Evolutionary conservation across 2,113 vertebrate genomes (phyloP).

Genomic region (Limanda limanda): DNA sequence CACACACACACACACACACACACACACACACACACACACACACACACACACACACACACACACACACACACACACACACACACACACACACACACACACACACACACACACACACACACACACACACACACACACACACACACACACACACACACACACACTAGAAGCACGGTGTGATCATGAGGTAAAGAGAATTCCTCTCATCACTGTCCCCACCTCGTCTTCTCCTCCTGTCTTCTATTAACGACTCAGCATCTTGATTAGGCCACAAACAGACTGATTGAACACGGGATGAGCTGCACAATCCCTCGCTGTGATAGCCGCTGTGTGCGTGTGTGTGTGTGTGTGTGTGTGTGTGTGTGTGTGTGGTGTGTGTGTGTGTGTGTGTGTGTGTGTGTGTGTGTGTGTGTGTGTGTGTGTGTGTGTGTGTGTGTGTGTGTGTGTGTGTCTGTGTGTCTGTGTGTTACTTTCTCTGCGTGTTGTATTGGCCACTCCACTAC

Average conservation of each 20-base stretch:
- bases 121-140: conserved; percentile 5
- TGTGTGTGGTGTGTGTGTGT: conserved; percentile 2
- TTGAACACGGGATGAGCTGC: conserved; percentile 46
- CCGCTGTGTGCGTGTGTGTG: not conserved
- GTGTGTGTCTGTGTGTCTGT: not conserved
- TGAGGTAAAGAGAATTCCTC: conserved; percentile 33
- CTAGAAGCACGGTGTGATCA: not conserved
- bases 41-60: not conserved
- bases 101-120: conserved; percentile 4
- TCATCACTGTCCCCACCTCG: conserved; percentile 26
- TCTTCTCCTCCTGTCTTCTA: conserved; percentile 16
- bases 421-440: not conserved
- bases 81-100: conserved; percentile 1
- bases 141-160: conserved; percentile 2
- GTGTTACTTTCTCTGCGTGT: not conserved
- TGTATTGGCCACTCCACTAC: conserved; percentile 29
- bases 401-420: not conserved
- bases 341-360: conserved; percentile 9
- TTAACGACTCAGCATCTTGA: conserved; percentile 45
- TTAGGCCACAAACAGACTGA: conserved; percentile 56
- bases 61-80: conserved; percentile 1
- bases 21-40: conserved; percentile 2
- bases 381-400: conserved; percentile 12
- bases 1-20: conserved; percentile 5
- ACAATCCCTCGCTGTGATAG: conserved; percentile 32